phyloP scores from a whole-genome alignment of 2,113 vertebrate species.

The Nymphicus hollandicus region DNA sequence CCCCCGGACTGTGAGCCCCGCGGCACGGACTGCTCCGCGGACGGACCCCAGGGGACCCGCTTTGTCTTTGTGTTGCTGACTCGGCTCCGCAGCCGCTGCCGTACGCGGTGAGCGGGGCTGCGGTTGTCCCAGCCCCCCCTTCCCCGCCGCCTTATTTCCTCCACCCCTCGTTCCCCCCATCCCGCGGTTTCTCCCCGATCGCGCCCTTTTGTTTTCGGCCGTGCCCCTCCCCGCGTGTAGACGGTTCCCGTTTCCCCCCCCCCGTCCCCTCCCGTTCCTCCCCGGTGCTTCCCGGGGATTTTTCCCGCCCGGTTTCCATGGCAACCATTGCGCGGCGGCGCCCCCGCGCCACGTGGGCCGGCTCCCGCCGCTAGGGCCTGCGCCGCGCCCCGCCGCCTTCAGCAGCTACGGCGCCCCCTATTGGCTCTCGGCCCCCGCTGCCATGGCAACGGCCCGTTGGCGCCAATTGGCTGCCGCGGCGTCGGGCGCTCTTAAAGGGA shows the following conservation, averaged over 20 bases:
- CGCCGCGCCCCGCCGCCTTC: neutral
- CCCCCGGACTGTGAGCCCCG: slow-evolving; percentile 4
- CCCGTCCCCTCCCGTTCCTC: neutral
- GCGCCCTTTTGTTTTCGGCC: slow-evolving; percentile 11
- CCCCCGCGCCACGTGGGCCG: neutral
- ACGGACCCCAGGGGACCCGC: slow-evolving; percentile 25
- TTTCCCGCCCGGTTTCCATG: neutral
- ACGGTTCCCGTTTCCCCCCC: neutral
- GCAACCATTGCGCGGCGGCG: neutral
- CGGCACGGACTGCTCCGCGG: slow-evolving; percentile 8
- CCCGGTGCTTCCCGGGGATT: neutral
- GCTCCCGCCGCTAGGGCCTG: neutral
- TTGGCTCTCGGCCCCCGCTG: slow-evolving; percentile 30
- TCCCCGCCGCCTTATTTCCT: neutral
- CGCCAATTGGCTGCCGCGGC: neutral
- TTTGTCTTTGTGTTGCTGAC: slow-evolving; percentile 44
- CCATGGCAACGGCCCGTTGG: slow-evolving; percentile 40
- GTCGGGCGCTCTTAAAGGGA: neutral
- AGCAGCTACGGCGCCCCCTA: neutral
- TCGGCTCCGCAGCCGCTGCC: slow-evolving; percentile 15
- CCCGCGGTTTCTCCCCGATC: neutral
- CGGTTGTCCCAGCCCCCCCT: neutral
- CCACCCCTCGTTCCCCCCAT: neutral
- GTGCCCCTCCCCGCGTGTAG: neutral
- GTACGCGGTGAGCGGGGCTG: slow-evolving; percentile 11